Evolutionary conservation across 2,797 vertebrate genomes (phyloP), one percentile per base, ranked within the genome.

Genomic region (Cryptoprocta ferox): DNA sequence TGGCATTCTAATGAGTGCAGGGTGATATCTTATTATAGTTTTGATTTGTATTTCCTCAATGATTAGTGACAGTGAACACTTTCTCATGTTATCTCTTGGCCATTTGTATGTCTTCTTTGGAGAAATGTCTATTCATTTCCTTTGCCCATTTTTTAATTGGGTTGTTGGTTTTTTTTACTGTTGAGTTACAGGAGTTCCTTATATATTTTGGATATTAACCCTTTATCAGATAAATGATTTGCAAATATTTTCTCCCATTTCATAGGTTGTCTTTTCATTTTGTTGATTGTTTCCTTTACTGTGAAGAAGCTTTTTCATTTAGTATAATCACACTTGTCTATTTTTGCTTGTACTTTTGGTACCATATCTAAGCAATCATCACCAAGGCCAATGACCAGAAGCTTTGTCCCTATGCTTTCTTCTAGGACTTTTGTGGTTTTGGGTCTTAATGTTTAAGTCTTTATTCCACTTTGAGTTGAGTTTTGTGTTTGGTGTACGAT

Each of bases 401-500:
- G 28, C 15, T 81, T 71, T 73, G 56, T 61, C 73, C 45, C 28
- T 81, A 18, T 88, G n/a, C 88, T 88, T 81, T 73, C 75, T 71
- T 88, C 53, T 18, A 81, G 75, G 9, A 87, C 18, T 73, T 73
- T 63, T 50, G 39, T 65, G 35, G 21, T 73, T 89, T 65, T 13
- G 53, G 42, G 11, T 89, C n/a, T 78, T 42, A 30, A 30, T 68
- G 63, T 68, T 93, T 61, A 70, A 79, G 26, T 61, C 53, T 88
- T 78, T 71, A 87, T 87, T 71, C 79, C 66, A 63, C 88, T 65
- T 94, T 50, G n/a, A 93, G 26, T 39, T 81, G 56, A 73, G 65
- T 82, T 78, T 89, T 73, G 28, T 73, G n/a, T 65, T 8, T 81
- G 16, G 42, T 53, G 12, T 63, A 70, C 53, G 5, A 75, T 81